Conservation (phyloP, 2,113 vertebrate genomes). For the Aptenodytes forsteri region DNA sequence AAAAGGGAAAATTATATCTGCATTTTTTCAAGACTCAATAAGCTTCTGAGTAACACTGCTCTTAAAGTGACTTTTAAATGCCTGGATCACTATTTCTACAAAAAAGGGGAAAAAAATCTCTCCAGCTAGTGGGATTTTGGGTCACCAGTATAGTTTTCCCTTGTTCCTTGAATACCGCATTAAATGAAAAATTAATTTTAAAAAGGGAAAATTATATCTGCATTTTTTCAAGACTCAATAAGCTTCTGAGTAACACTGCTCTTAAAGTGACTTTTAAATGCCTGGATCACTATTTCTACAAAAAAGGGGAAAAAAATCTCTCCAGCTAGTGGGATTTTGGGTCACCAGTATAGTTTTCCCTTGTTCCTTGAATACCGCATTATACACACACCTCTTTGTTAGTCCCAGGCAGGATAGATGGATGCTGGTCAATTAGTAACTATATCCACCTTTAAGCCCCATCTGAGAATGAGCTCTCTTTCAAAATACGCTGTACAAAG, state of each 20-base stretch:
- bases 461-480: background rate
- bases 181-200: background rate
- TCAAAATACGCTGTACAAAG: background rate
- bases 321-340: background rate
- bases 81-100: background rate
- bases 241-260: background rate
- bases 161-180: rapidly evolving
- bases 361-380: rapidly evolving
- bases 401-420: background rate
- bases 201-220: background rate
- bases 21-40: background rate
- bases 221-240: background rate
- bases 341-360: background rate
- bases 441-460: background rate
- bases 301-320: background rate
- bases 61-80: background rate
- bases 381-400: background rate
- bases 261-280: background rate
- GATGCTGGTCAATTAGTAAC: background rate
- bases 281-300: background rate
- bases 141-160: background rate
- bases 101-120: background rate
- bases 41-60: background rate
- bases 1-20: background rate
- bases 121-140: background rate